Conservation (phyloP, 2,797 vertebrate species). For the Galaxias olidus region DNA sequence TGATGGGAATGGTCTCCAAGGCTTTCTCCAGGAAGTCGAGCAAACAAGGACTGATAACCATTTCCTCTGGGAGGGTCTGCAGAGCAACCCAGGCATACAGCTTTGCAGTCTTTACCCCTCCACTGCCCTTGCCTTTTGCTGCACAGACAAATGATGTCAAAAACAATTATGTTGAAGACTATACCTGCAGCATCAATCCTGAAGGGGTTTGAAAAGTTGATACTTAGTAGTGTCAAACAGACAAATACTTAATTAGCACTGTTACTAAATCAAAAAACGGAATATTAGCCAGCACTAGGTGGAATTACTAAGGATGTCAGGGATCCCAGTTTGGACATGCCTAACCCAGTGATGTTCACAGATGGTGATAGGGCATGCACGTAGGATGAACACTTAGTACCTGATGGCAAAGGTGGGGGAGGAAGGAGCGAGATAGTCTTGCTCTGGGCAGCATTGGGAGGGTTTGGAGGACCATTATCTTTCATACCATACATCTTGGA, state of each 20-base stretch:
- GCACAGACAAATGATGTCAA: constrained; percentile 41
- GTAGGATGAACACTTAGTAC: constrained; percentile 75
- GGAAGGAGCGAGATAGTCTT: constrained; percentile 95
- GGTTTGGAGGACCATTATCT: constrained; percentile 81
- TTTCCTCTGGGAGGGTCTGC: constrained; percentile 96
- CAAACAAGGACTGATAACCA: constrained; percentile 98
- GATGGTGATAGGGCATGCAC: constrained; percentile 57
- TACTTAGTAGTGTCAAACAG: too few relatives aligned
- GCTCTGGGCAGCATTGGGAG: constrained; percentile 84
- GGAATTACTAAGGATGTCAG: constrained; percentile 15
- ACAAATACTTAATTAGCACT: too few relatives aligned
- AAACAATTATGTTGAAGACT: too few relatives aligned
- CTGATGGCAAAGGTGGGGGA: constrained; percentile 96
- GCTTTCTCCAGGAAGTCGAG: constrained; percentile 97
- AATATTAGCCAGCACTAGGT: too few relatives aligned
- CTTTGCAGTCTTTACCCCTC: constrained; percentile 94
- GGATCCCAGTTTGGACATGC: neutral
- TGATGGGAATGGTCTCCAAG: constrained; percentile 97
- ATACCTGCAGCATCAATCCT: neutral
- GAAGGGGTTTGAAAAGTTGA: too few relatives aligned
- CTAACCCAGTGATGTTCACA: constrained; percentile 17
- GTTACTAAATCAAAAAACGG: too few relatives aligned
- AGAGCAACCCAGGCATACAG: constrained; percentile 98
- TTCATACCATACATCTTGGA: constrained; percentile 99
- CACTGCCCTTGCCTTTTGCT: constrained; percentile 94